Evolutionary conservation across 2,797 vertebrate species (phyloP).

Genomic region (Oreochromis grahami): DNA sequence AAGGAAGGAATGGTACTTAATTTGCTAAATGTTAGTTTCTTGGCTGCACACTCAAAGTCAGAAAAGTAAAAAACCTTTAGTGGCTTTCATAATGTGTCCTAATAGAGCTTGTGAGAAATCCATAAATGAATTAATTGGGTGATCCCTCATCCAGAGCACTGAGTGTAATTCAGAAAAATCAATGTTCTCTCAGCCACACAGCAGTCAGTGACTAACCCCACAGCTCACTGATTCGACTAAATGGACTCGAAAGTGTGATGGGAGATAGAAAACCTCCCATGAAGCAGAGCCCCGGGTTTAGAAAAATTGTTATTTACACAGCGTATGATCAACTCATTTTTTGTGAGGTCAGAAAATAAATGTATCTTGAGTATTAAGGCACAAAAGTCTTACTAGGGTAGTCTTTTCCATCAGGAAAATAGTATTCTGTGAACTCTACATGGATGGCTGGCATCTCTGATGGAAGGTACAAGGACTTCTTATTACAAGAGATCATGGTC

Average conservation of each 20-base stretch:
- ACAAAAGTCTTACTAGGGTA: conserved; percentile 85
- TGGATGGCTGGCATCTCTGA: conserved; percentile 97
- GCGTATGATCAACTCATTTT: not conserved
- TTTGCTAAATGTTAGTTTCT: not conserved
- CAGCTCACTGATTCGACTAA: not conserved
- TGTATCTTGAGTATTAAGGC: not conserved
- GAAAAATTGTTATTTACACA: not conserved
- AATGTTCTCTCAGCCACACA: conserved; percentile 4
- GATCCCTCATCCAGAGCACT: conserved; percentile 8
- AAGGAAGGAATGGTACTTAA: not conserved
- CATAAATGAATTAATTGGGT: conserved; percentile 22
- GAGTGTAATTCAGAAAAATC: conserved; percentile 37
- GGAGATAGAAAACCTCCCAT: not conserved
- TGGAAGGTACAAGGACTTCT: conserved; percentile 95
- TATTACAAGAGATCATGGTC: conserved; percentile 98
- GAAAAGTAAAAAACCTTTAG: not conserved
- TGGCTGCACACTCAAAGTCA: not conserved
- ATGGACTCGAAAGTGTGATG: not conserved
- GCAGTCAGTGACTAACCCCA: not conserved
- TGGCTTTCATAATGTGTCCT: not conserved
- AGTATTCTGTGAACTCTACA: conserved; percentile 97
- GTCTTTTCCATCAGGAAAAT: conserved; percentile 96
- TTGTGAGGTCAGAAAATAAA: not conserved
- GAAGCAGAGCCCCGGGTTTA: not conserved
- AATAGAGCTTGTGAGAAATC: not conserved